Evolutionary conservation across 2,888 invertebrate genomes (phyloP).

Genomic region (Alitta virens): DNA sequence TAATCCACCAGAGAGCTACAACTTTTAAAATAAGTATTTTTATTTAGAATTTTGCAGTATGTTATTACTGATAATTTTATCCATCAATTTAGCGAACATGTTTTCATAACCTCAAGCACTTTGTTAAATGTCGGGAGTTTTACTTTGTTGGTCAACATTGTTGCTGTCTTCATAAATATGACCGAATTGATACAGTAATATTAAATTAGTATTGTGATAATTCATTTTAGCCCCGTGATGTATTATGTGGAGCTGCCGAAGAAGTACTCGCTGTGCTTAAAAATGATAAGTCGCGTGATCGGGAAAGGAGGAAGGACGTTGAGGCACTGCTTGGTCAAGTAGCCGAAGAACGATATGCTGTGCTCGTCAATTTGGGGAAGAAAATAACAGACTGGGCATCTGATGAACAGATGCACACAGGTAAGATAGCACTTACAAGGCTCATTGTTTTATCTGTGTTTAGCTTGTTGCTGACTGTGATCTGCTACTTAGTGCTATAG

Average conservation of each 20-base stretch:
- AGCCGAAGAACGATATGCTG: constrained; percentile 89
- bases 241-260: constrained; percentile 98
- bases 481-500: no score
- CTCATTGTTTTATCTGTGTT: no score
- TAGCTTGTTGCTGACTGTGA: no score
- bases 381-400: constrained; percentile 89
- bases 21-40: no score
- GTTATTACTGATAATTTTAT: no score
- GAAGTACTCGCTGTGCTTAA: constrained; percentile 93
- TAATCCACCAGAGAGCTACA: no score
- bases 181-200: no score
- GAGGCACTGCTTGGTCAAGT: constrained; percentile 78
- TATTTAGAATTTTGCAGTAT: no score
- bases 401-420: constrained; percentile 62
- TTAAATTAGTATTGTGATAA: no score
- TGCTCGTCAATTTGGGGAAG: constrained; percentile 86
- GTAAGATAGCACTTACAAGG: no score
- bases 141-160: neutral
- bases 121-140: neutral
- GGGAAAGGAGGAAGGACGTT: constrained; percentile 85
- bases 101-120: no score
- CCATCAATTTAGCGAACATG: no score
- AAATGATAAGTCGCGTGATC: constrained; percentile 90
- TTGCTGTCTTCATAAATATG: neutral
- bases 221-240: constrained; percentile 83